Base-by-base conservation (phyloP, 2,888 invertebrate species). In the Apamea sordens region DNA sequence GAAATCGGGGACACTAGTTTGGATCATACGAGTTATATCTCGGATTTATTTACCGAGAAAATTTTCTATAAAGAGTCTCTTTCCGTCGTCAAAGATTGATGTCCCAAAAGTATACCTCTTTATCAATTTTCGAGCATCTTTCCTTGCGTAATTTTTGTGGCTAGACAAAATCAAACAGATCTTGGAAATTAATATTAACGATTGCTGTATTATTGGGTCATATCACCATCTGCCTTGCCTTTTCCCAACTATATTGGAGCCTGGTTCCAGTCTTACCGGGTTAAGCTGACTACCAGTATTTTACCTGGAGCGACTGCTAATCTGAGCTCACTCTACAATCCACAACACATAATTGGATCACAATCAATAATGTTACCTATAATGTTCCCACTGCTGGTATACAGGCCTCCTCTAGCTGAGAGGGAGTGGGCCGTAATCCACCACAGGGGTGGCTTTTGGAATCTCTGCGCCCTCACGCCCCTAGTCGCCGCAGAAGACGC, bases 1-100 rank as follows among this genome's bases (percentile, higher is more conserved):
- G 24, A 77, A 85, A 85, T 87, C 70, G 73, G 50, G 65, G 69
- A 53, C 71, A 64, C 73, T 76, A 77, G 75, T 81, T 80, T 47
- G 76, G 71, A 76, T 82, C 73, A 75, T 74, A 50, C 59, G 76
- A 76, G 50, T 73, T 53, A 70, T 73, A 72, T 77, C 64, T 74
- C 44, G 28, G 41, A 71, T 73, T 65, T 72, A 88, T 79, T 73
- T 65, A 67, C 36, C 59, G 41, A 73, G 73, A 68, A 65, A 67
- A 64, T 65, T 13, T 56, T 47, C n/a, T 47, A 53, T 77, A 63
- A 44, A 61, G 8, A 76, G 67, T 76, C 70, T 59, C 83, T 79
- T 79, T 13, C 63, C 50, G 24, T 61, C 59, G 63, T 56, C 63
- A 64, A 53, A 5, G 36, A 76, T 47, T 24, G 28, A 67, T 59